Evolutionary conservation across 92 coral and sea anemone genomes (phyloP), one percentile per base, ranked within the genome.

Genomic region (Porites rus): DNA sequence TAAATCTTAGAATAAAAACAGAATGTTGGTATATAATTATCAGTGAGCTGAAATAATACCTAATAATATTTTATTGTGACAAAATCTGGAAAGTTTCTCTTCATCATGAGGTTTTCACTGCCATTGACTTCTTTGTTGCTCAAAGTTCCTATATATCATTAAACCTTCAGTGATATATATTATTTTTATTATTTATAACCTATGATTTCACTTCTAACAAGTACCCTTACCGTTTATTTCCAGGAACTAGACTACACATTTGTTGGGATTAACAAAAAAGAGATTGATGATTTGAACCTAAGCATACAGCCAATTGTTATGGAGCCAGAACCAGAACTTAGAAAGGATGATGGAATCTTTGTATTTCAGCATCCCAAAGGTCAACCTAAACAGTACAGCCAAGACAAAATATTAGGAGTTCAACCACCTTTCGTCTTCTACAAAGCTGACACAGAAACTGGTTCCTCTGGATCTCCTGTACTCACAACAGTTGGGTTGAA

Each of bases 381-480:
- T 28, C 82, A 92, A 13, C 95, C 97, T 7, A 92, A 97, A 46
- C 93, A 93, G 61, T 95, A 86, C 51, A 95, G 98, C 78, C 86
- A 88, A 67, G 98, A 92, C 60, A 93, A 92, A 69, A 84, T 97
- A 12, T 59, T 77, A 1, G 46, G 62, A 16, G 80, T 95, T 6
- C 91, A 93, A 13, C 74, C 63, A 65, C 99, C 99, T 0, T 97
- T 86, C 79, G 92, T 97, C 11, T 93, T 72, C 19, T 97, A 97
- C 80, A 84, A 86, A 54, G 99, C 99, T 19, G 98, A 95, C 83
- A 97, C 99, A 6, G 97, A 95, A 8, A 86, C 93, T 1, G 99
- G 99, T 6, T 97, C 99, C 0, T 97, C 99, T 3, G 99, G 99
- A 6, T 94, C 99, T 0, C 99, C 99, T 70, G 99, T 97, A 8